Evolutionary conservation across 2,888 invertebrate species (phyloP), one percentile per base, ranked within the genome.

Genomic region (Tetramorium bicarinatum): DNA sequence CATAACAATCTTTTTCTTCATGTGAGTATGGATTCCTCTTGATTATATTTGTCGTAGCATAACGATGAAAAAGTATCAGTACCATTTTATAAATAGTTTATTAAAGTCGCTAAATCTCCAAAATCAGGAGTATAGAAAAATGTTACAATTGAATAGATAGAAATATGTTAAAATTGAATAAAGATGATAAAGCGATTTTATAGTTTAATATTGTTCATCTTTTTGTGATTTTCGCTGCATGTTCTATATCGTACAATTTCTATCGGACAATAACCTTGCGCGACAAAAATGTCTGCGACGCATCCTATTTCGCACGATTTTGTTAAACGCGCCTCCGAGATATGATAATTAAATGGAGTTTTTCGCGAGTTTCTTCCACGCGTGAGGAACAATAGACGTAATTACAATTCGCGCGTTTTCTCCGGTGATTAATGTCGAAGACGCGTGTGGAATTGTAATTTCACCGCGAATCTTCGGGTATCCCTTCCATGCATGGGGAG

Each of bases 401-500:
- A 91, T 85, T 86, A 87, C 85, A 83, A 89, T 87, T 88, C 83
- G 72, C 86, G 76, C 71, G 87, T 91, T 93, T 92, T 92, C 93
- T 90, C 92, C 87, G 74, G 90, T 92, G 76, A 91, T 93, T 93
- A 92, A 92, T 91, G 86, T 85, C 85, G 85, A 82, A 85, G 82
- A 74, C 66, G 77, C 82, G 81, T 82, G 85, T 87, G 87, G 90
- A 88, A 87, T 88, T 81, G 86, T 86, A 93, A 91, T 93, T 93
- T 93, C 93, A 90, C 93, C 90, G 86, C 69, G 72, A 86, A 88
- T 88, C 88, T 87, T 69, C 44, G 59, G 69, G 18, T 69, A 83
- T 75, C 75, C 80, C 82, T 87, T 86, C 88, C 87, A 92, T 87
- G 93, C 93, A 91, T 94, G 93, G 83, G 82, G 91, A 90, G 76